Evolutionary conservation across 2,797 vertebrate species (phyloP).

Genomic region (Graptemys geographica): DNA sequence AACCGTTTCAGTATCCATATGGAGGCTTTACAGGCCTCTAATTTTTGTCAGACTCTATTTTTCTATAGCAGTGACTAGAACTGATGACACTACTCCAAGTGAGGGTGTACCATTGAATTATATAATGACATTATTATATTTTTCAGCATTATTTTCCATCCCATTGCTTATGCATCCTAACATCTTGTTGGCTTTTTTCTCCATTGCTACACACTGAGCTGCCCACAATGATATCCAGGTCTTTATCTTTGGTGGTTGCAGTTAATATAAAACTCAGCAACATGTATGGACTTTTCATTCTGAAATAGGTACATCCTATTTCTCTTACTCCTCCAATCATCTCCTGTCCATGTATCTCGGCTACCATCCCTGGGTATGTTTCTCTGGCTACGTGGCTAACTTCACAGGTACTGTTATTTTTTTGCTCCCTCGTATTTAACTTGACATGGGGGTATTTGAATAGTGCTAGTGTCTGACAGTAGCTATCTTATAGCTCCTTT

Average conservation of each 20-base stretch:
- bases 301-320: background rate
- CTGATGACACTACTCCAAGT: constrained; percentile 22
- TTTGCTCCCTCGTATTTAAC: background rate
- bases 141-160: background rate
- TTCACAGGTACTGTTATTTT: background rate
- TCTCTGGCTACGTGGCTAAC: background rate
- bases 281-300: background rate
- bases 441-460: background rate
- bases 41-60: background rate
- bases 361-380: background rate
- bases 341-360: background rate
- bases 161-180: background rate
- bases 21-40: constrained; percentile 11
- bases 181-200: constrained; percentile 18
- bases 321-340: background rate
- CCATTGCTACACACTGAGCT: background rate
- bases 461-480: background rate
- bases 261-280: background rate
- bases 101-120: background rate
- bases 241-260: constrained; percentile 16
- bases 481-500: background rate
- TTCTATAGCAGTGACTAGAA: constrained; percentile 27
- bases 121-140: background rate
- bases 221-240: background rate
- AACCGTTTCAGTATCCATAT: constrained; percentile 35